Conservation (phyloP, 2,797 vertebrate species). For the Lithobates sylvaticus region DNA sequence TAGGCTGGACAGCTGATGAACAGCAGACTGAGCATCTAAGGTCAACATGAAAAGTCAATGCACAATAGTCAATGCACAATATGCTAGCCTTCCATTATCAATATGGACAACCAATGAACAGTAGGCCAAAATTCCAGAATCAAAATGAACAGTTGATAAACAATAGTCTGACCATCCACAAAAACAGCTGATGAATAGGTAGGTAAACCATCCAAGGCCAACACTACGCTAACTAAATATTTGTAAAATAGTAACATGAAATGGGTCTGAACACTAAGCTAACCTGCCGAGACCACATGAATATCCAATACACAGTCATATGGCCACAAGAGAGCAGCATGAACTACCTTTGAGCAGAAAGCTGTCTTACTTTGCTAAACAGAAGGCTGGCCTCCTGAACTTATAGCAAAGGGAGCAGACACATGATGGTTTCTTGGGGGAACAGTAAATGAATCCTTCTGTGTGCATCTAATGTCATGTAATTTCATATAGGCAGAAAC, state of each 20-base stretch:
- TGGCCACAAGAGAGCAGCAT: background rate
- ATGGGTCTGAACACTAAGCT: no score
- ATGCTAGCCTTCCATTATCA: no score
- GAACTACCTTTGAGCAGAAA: background rate
- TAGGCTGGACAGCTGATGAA: no score
- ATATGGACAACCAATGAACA: no score
- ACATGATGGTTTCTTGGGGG: background rate
- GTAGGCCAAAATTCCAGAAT: no score
- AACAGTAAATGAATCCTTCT: conserved; percentile 15
- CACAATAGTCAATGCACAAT: no score
- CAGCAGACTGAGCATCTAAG: background rate
- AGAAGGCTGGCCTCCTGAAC: background rate
- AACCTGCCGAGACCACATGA: background rate
- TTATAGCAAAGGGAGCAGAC: background rate
- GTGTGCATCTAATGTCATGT: background rate
- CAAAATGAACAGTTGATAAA: no score
- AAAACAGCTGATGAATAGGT: background rate
- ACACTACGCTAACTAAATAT: background rate
- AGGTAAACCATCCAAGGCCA: background rate
- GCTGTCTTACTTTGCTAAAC: background rate
- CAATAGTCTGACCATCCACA: no score
- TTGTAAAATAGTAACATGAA: background rate
- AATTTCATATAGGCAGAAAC: background rate
- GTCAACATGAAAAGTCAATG: background rate
- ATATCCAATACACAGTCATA: background rate